phyloP scores from a whole-genome alignment of 2,113 vertebrate species.

The human region GRCh38 chr4:138474501-138475000 shows the following conservation, averaged over 20 bases:
- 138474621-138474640: background rate
- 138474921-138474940: background rate
- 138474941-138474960: slow-evolving; percentile 55
- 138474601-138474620: background rate
- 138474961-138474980: background rate
- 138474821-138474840: background rate
- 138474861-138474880: background rate
- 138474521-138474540: background rate
- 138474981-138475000: background rate
- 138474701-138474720: slow-evolving; percentile 33
- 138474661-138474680: slow-evolving; percentile 31
- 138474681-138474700: background rate
- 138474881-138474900: slow-evolving; percentile 34
- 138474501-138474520: background rate
- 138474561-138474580: background rate
- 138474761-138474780: slow-evolving; percentile 36
- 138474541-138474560: slow-evolving; percentile 21
- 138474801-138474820: background rate
- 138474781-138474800: background rate
- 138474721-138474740: background rate
- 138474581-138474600: background rate
- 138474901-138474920: background rate
- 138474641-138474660: slow-evolving; percentile 9
- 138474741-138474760: background rate
- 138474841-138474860: background rate